phyloP scores from a whole-genome alignment of 2,113 vertebrate genomes.

The Mobula hypostoma region DNA sequence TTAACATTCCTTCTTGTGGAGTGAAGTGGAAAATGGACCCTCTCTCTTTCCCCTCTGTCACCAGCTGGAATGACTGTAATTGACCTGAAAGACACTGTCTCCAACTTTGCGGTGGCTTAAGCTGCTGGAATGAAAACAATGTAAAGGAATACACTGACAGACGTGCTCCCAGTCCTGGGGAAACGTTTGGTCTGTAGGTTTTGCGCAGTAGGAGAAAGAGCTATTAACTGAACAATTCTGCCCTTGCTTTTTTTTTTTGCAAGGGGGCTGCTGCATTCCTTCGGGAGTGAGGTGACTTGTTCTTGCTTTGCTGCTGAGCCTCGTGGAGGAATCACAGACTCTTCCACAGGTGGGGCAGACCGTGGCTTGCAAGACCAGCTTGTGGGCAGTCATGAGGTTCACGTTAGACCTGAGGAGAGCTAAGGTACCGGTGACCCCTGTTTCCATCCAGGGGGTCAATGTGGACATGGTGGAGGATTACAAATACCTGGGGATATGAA shows the following conservation, averaged over 20 bases:
- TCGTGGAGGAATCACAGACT: no score
- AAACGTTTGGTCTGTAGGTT: not conserved
- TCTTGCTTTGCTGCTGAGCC: no score
- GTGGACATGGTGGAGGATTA: no score
- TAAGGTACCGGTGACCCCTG: no score
- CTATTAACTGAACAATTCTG: not conserved
- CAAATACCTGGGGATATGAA: no score
- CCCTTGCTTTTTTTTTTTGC: not conserved
- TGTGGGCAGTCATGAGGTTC: no score
- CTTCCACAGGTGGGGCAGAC: no score
- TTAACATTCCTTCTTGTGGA: slow-evolving; percentile 8
- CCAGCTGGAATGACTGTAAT: not conserved
- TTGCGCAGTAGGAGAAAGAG: not conserved
- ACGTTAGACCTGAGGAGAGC: no score
- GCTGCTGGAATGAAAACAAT: not conserved
- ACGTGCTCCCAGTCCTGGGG: not conserved
- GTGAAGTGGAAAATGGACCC: not conserved
- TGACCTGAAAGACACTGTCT: not conserved
- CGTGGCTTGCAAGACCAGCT: no score
- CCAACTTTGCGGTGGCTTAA: not conserved
- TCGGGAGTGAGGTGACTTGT: no score
- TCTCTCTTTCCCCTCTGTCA: not conserved
- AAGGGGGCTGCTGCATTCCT: not conserved
- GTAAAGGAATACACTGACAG: not conserved
- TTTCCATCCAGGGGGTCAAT: no score